These are phyloP conservation scores for Lymantria dispar DNA, from an alignment of 2,888 invertebrate species.

Conservation along the genomic window DNA sequence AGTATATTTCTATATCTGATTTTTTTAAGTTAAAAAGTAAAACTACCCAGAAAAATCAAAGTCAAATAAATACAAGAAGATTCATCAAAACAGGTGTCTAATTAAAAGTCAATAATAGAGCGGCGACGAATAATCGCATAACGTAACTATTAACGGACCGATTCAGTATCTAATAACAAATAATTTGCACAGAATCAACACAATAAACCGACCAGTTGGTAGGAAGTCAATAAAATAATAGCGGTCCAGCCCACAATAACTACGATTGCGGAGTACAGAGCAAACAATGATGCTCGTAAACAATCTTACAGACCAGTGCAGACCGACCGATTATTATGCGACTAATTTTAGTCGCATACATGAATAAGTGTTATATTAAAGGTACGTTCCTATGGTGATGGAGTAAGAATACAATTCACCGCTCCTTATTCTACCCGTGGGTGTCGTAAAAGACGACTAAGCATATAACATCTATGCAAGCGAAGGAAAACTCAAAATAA, in stretches of 20 bases:
- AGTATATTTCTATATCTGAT: too few species aligned
- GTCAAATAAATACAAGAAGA: too few species aligned
- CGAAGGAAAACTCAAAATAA: too few species aligned
- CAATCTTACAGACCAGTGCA: slow-evolving; percentile 38
- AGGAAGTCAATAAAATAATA: slow-evolving; percentile 70
- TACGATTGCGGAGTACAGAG: slow-evolving; percentile 40
- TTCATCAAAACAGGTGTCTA: slow-evolving; percentile 5
- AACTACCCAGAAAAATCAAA: too few species aligned
- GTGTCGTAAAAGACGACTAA: too few species aligned
- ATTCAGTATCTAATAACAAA: slow-evolving; percentile 34
- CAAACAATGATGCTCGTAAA: slow-evolving; percentile 65
- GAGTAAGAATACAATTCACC: too few species aligned
- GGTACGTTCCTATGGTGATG: too few species aligned
- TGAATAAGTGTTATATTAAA: too few species aligned
- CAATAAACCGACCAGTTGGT: slow-evolving; percentile 53
- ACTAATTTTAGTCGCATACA: neutral
- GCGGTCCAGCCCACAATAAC: slow-evolving; percentile 49
- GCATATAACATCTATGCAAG: too few species aligned
- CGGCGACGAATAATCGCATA: slow-evolving; percentile 18
- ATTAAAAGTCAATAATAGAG: slow-evolving; percentile 13
- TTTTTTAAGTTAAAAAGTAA: too few species aligned
- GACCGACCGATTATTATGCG: slow-evolving; percentile 23
- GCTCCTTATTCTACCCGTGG: too few species aligned
- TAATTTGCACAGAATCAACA: slow-evolving; percentile 35
- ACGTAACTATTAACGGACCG: slow-evolving; percentile 29